Base-by-base conservation (phyloP, 2,888 invertebrate genomes). In the Strigamia crassipes region DNA sequence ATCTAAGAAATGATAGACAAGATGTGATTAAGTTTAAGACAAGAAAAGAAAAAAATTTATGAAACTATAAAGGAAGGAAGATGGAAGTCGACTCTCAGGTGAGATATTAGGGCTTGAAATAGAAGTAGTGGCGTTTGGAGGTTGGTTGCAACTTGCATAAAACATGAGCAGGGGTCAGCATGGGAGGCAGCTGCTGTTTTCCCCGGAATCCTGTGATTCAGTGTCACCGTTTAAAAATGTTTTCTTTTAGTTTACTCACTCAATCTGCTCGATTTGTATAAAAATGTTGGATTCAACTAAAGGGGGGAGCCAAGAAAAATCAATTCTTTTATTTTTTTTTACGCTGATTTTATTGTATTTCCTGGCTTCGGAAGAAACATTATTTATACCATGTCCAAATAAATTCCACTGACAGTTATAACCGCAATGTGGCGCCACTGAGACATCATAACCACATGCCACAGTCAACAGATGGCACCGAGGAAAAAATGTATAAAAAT, bases 111-210 rank as follows among this genome's bases (percentile, higher is more conserved):
- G 66, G 66, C 66, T 66, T 66, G 27, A 66, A 31, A 66, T 23
- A 66, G 66, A 66, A 66, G 66, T 66, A 66, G 66, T 27, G 66
- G 27, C 66, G 66, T 66, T 66, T 23, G 66, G 66, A 66, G 66
- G 66, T 66, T 66, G 66, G 66, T 66, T 66, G 66, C 66, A 66
- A 66, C 66, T 66, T 66, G 66, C 66, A 66, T 66, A 66, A 66
- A 66, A 66, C 66, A 66, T 66, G 66, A 66, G 66, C 23, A 66
- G 27, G 66, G 66, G 66, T 66, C 66, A 66, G 66, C 66, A 66
- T 31, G 66, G 66, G 66, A 27, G 66, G 66, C 66, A 66, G 66
- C 66, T 66, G 66, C 66, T 15, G 27, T 66, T 66, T 66, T 66
- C 23, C 66, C 66, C 66, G 9, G 27, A 66, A 66, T 66, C 66